phyloP scores from a whole-genome alignment of 2,888 invertebrate species.

The Phalangium opilio region DNA sequence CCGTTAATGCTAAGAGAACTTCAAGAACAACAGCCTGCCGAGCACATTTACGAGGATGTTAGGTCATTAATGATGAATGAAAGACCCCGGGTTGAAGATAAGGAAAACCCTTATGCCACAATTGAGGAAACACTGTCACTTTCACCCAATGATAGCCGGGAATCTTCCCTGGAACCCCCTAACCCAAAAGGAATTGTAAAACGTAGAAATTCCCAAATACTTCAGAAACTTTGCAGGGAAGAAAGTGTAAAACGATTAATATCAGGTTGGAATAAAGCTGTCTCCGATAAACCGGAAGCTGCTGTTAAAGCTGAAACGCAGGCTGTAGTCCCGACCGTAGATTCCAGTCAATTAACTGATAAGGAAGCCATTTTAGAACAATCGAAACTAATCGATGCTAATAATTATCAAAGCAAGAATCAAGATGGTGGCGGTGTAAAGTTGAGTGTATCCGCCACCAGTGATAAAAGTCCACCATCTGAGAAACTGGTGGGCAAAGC shows the following conservation, averaged over 20 bases:
- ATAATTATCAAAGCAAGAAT: not conserved
- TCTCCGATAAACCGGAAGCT: conserved; percentile 2
- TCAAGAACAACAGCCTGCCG: conserved; percentile 1
- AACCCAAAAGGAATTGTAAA: too few relatives aligned
- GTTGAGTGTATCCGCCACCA: not conserved
- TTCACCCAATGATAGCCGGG: not conserved
- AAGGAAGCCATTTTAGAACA: not conserved
- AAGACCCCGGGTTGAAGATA: not conserved
- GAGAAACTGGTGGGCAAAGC: conserved; percentile 22
- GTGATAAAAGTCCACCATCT: conserved; percentile 5
- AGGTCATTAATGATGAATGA: not conserved
- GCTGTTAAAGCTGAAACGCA: conserved; percentile 2
- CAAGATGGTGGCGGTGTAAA: not conserved
- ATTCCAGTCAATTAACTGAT: not conserved
- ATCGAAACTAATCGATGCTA: too few relatives aligned
- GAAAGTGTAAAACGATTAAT: conserved; percentile 17
- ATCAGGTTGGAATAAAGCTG: conserved; percentile 17
- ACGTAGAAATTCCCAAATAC: conserved; percentile 11
- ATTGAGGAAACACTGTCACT: not conserved
- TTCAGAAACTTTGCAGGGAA: conserved; percentile 13
- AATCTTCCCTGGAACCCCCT: too few relatives aligned
- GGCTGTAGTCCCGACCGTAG: not conserved
- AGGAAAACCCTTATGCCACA: not conserved
- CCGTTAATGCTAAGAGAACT: conserved; percentile 14
- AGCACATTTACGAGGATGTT: not conserved